A percentile compares a stretch with the other conserved stretches of the same genome.
Evolutionary conservation across 2,113 vertebrate species (phyloP).

Genomic region (Copsychus sechellarum): DNA sequence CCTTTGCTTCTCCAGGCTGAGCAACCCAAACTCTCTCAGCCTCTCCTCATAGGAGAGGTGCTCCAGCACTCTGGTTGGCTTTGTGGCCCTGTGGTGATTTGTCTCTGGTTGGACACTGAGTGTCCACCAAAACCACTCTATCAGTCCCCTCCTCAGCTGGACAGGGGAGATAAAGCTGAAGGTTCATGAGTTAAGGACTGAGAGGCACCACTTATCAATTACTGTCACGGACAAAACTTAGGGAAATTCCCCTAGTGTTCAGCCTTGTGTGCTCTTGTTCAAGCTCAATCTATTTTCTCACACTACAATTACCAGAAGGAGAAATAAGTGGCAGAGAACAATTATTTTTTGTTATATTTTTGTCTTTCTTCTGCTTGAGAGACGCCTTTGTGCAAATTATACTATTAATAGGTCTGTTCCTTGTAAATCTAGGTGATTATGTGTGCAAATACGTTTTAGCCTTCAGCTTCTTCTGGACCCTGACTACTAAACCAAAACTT

Average conservation of each 20-base stretch:
- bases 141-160: not conserved
- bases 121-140: not conserved
- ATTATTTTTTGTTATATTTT: not conserved
- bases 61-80: not conserved
- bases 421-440: not conserved
- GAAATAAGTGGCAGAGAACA: not conserved
- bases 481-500: not conserved
- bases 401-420: not conserved
- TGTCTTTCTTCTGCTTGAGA: not conserved
- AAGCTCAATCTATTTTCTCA: not conserved
- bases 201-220: not conserved
- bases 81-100: not conserved
- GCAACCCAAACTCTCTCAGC: not conserved
- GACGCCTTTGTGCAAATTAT: not conserved
- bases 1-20: not conserved
- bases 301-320: not conserved
- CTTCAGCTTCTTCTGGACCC: not conserved
- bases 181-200: rapidly evolving
- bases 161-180: not conserved
- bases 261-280: not conserved
- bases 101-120: not conserved
- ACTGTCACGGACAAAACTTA: not conserved
- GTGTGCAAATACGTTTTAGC: not conserved
- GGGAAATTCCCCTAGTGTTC: not conserved
- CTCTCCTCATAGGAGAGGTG: not conserved